phyloP scores from a whole-genome alignment of 2,797 vertebrate species.

The Muscicapa comitata region DNA sequence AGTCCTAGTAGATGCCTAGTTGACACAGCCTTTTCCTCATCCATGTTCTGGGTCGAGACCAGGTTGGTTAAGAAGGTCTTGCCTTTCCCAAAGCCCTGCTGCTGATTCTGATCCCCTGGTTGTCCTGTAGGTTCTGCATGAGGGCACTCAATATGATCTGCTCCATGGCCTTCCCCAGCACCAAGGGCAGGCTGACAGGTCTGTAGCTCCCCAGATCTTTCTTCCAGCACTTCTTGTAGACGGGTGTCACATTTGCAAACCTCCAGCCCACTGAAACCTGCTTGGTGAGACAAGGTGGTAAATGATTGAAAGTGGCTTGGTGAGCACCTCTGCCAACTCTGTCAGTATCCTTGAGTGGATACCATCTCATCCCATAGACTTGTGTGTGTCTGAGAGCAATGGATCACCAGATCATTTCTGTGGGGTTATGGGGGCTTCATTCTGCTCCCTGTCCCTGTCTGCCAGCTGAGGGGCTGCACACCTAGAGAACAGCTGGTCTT shows the following conservation, averaged over 20 bases:
- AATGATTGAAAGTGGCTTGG: background rate
- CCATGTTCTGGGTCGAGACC: fast-evolving
- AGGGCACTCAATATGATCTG: background rate
- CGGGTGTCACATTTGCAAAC: background rate
- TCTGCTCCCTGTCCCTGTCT: background rate
- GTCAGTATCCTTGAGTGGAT: background rate
- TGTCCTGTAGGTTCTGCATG: background rate
- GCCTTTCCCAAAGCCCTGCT: background rate
- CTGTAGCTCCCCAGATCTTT: background rate
- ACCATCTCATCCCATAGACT: no score
- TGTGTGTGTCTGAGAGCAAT: background rate
- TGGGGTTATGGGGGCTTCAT: background rate
- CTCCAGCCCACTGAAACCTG: background rate
- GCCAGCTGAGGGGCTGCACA: background rate
- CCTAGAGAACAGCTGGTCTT: background rate
- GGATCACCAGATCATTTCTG: background rate
- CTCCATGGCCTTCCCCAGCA: background rate
- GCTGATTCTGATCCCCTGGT: background rate
- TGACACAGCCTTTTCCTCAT: background rate
- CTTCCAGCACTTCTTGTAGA: background rate
- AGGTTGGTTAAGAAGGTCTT: background rate
- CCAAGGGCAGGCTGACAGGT: background rate
- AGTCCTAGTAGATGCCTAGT: background rate
- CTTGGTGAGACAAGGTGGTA: no score
- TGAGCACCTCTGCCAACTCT: fast-evolving